Evolutionary conservation across 2,888 invertebrate genomes (phyloP).

Genomic region (Trimorus sp.): DNA sequence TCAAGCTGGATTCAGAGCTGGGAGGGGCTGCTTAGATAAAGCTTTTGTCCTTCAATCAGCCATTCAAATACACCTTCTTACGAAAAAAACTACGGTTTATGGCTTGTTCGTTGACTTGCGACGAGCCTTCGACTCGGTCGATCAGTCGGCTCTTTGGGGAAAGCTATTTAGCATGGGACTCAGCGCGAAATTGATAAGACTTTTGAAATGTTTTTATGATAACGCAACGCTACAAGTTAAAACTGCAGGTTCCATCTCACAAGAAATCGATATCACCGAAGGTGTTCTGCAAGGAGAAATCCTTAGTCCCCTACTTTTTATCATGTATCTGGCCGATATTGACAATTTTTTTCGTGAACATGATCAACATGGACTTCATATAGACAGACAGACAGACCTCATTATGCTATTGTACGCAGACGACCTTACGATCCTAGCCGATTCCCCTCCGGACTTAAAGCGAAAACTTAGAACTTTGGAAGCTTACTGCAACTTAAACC

Average conservation of each 20-base stretch:
- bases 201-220: neutral
- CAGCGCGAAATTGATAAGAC: neutral
- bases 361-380: too few relatives aligned
- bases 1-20: neutral
- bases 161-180: neutral
- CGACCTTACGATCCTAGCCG: constrained; percentile 60
- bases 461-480: constrained; percentile 41
- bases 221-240: neutral
- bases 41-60: neutral
- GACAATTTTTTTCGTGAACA: too few relatives aligned
- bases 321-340: too few relatives aligned
- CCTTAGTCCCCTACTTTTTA: too few relatives aligned
- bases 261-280: too few relatives aligned
- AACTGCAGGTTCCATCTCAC: too few relatives aligned
- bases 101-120: constrained; percentile 26
- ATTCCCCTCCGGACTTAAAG: constrained; percentile 41
- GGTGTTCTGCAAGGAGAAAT: too few relatives aligned
- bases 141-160: neutral
- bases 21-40: neutral
- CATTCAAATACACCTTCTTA: neutral
- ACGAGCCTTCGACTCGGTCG: neutral
- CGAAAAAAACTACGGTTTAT: neutral
- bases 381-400: neutral
- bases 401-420: constrained; percentile 26
- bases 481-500: constrained; percentile 52